Evolutionary conservation across 2,797 vertebrate genomes (phyloP), one percentile per base, ranked within the genome.

Genomic region (Rousettus madagascariensis): DNA sequence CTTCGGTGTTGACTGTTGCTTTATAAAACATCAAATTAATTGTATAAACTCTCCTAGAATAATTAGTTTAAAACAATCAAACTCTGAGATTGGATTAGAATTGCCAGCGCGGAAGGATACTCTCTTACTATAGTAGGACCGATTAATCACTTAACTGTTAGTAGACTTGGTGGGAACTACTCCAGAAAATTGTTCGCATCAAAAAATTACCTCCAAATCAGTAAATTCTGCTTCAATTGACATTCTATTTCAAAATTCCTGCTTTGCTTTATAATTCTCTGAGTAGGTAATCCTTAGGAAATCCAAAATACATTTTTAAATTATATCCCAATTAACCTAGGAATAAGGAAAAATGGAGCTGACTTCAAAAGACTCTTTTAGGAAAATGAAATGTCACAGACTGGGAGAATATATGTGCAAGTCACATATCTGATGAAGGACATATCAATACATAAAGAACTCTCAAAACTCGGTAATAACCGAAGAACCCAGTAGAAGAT

Each of bases 21-120:
- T 95, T 91, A 66, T 66, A 91, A 55, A 91, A 55, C 28, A 55
- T 69, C 3, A 20, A 19, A 79, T 86, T 79, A 79, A 69, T 53
- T 91, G 74, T 68, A 33, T 93, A 51, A 75, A 93, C 72, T 86
- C 41, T 68, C 26, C 51, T 65, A 91, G 26, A 63, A 65, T 77
- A 53, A 19, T 66, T 82, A 61, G 24, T 68, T 95, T 91, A 61
- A 95, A 91, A 86, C 49, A 80, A 79, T 49, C 11, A 78, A 85
- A 84, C 43, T 74, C 57, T 41, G 74, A 30, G n/a, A 43, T 22
- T 83, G 61, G 19, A 41, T 22, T 57, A 74, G 43, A 89, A 86
- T 22, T 46, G 15, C n/a, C 51, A 72, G n/a, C 43, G 6, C 28
- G 75, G 51, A 72, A 85, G 19, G n/a, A 66, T 28, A 66, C 22